Evolutionary conservation across 2,797 vertebrate species (phyloP).

Genomic region (Microctenopoma stevenorrisi): DNA sequence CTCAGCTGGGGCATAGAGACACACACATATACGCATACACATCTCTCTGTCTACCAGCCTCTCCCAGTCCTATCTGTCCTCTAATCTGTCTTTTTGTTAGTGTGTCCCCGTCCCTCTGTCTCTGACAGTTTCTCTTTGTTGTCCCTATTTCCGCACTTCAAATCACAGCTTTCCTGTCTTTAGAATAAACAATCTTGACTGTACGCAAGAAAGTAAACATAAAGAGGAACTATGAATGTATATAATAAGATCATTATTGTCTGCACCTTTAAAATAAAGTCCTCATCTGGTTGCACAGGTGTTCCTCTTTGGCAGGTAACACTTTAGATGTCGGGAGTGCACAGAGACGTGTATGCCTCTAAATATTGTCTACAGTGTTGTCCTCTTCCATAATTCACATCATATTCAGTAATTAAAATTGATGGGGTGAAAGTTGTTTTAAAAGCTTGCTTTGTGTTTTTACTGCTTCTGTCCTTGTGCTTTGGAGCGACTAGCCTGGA

Average conservation of each 20-base stretch:
- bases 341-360: neutral
- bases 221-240: slow-evolving; percentile 4
- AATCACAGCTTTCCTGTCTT: neutral
- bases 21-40: slow-evolving; percentile 59
- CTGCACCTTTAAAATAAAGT: slow-evolving; percentile 30
- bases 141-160: slow-evolving; percentile 1
- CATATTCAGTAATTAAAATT: slow-evolving; percentile 16
- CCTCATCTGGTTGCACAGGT: neutral
- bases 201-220: neutral
- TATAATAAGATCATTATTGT: slow-evolving; percentile 54
- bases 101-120: slow-evolving; percentile 11
- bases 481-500: neutral
- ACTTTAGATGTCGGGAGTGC: neutral
- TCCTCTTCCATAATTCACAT: neutral
- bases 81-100: slow-evolving; percentile 43
- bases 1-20: slow-evolving; percentile 92
- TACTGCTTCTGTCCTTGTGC: slow-evolving; percentile 6
- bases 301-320: neutral
- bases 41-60: slow-evolving; percentile 37
- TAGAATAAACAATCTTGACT: slow-evolving; percentile 1
- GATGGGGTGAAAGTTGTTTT: neutral
- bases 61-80: slow-evolving; percentile 56
- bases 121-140: slow-evolving; percentile 43
- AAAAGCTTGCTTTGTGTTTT: neutral
- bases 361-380: neutral